phyloP scores from a whole-genome alignment of 2,113 vertebrate genomes.

The Vombatus ursinus region DNA sequence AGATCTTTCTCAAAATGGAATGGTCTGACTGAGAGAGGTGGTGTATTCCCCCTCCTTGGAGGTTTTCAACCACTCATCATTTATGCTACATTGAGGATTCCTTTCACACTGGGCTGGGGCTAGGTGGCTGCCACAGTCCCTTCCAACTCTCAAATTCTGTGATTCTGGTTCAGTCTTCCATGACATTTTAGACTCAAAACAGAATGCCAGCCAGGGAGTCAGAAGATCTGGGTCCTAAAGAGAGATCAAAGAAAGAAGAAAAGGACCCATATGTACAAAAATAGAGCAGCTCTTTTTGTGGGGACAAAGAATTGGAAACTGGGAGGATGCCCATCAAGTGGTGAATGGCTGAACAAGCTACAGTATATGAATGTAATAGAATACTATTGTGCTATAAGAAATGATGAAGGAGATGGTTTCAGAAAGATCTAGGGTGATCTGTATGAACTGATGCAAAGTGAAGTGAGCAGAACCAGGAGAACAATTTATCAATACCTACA shows the following conservation, averaged over 20 bases:
- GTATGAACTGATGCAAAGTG: not conserved
- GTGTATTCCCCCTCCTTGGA: not conserved
- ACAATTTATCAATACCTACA: not conserved
- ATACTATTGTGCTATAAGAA: no score
- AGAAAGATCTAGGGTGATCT: not conserved
- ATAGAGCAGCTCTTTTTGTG: not conserved
- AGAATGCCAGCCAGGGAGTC: not conserved
- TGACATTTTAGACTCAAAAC: not conserved
- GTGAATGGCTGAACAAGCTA: not conserved
- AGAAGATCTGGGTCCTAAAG: not conserved
- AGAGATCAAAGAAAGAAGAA: not conserved
- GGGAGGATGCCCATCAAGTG: not conserved
- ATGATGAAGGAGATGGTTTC: not conserved
- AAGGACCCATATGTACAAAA: not conserved
- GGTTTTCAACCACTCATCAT: not conserved
- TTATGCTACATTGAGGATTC: not conserved
- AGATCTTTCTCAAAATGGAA: not conserved
- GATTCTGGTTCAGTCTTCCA: not conserved
- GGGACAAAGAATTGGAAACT: not conserved
- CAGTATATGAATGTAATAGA: not conserved
- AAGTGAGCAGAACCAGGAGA: not conserved
- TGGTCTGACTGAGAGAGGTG: not conserved
- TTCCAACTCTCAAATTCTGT: not conserved
- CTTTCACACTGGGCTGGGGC: not conserved
- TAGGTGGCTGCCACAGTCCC: not conserved